Percentiles rank a stretch among this genome's conserved stretches.
Conservation (phyloP, 2,888 invertebrate species). For the Auanema sp. region DNA sequence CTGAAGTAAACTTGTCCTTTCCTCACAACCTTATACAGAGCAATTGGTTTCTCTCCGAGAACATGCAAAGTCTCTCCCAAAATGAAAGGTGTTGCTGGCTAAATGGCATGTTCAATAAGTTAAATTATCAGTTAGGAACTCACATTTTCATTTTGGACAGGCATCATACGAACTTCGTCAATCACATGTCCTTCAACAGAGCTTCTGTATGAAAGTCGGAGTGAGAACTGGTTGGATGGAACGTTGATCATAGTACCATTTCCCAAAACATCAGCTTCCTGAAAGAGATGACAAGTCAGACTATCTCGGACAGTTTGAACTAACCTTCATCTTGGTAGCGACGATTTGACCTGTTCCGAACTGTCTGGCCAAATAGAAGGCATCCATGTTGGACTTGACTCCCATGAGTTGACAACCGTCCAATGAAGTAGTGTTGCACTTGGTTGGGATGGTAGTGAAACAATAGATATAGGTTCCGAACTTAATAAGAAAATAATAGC, state of each 20-base stretch:
- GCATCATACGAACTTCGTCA: slow-evolving; percentile 25
- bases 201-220: slow-evolving; percentile 21
- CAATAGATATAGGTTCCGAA: slow-evolving; percentile 46
- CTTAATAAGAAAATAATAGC: slow-evolving; percentile 18
- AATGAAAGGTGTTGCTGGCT: slow-evolving; percentile 15
- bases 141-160: slow-evolving; percentile 15
- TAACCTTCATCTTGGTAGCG: slow-evolving; percentile 26
- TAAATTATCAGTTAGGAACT: neutral
- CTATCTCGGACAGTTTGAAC: neutral
- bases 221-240: slow-evolving; percentile 28
- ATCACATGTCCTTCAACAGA: slow-evolving; percentile 9
- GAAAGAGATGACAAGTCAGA: neutral
- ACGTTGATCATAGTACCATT: slow-evolving; percentile 31
- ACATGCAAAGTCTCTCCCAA: slow-evolving; percentile 27
- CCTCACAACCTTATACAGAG: slow-evolving; percentile 25
- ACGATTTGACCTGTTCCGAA: slow-evolving; percentile 32
- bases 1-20: slow-evolving; percentile 29
- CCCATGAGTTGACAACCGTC: slow-evolving; percentile 33
- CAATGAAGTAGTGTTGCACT: slow-evolving; percentile 33
- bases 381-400: slow-evolving; percentile 28
- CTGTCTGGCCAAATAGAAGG: slow-evolving; percentile 24
- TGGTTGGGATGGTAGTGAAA: slow-evolving; percentile 29
- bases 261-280: slow-evolving; percentile 29
- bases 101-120: neutral
- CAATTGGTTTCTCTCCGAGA: slow-evolving; percentile 30